These are phyloP conservation scores for Lutjanus campechanus DNA, from an alignment of 2,797 vertebrate species.

Conservation along the genomic window DNA sequence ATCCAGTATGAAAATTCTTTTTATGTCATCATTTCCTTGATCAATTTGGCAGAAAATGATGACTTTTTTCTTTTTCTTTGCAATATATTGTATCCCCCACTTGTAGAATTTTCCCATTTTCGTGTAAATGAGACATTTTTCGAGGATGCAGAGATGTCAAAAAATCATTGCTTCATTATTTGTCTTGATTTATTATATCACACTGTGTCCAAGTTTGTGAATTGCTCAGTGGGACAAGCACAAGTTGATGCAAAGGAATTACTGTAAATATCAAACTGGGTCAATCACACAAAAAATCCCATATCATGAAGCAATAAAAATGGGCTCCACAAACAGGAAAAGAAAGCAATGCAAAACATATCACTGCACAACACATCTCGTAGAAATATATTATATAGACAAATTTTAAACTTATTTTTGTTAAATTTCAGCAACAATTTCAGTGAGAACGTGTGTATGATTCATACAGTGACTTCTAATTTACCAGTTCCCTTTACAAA, in stretches of 20 bases:
- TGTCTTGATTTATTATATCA: neutral
- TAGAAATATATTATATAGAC: neutral
- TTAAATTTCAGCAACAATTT: neutral
- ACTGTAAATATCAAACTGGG: neutral
- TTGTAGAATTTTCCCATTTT: neutral
- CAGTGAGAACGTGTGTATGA: neutral
- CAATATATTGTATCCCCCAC: too few species aligned
- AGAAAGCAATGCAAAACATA: neutral
- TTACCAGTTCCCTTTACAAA: neutral
- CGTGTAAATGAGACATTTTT: neutral
- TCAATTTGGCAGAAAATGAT: neutral
- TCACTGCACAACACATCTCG: neutral
- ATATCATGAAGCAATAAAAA: neutral
- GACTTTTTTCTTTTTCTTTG: neutral
- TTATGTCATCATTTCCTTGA: neutral
- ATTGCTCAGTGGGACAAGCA: neutral
- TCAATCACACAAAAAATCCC: neutral
- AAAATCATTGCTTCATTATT: neutral
- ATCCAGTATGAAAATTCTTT: accelerated
- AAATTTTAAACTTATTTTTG: neutral
- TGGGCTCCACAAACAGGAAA: neutral
- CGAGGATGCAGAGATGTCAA: neutral
- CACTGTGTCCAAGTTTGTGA: neutral
- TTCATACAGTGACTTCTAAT: neutral
- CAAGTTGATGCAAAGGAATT: neutral